phyloP scores from a whole-genome alignment of 2,888 invertebrate species.

The Serripes groenlandicus region DNA sequence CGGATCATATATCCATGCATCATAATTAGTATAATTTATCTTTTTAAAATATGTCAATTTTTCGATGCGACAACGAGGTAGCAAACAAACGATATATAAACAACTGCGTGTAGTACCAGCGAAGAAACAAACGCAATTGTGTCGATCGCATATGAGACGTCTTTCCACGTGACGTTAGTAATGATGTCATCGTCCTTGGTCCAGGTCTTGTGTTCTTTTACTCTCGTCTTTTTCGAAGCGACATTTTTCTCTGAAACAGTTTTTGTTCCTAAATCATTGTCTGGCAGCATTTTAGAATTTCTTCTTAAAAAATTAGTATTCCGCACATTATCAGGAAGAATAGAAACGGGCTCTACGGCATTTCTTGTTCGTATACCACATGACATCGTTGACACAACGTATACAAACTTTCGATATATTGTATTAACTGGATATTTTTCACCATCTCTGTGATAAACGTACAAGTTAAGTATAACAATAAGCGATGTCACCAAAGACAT shows the following conservation, averaged over 20 bases:
- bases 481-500: not conserved
- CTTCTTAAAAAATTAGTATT: not conserved
- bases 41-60: too few relatives aligned
- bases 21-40: too few relatives aligned
- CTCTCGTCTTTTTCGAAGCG: not conserved
- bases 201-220: not conserved
- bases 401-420: not conserved
- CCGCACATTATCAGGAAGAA: too few relatives aligned
- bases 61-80: not conserved
- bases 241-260: too few relatives aligned
- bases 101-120: not conserved
- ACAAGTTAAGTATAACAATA: slow-evolving; percentile 15
- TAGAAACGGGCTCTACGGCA: too few relatives aligned
- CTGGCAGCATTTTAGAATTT: not conserved
- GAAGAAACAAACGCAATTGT: slow-evolving; percentile 10
- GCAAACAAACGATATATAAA: not conserved
- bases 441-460: slow-evolving; percentile 9
- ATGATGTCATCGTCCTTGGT: too few relatives aligned
- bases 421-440: not conserved
- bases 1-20: too few relatives aligned
- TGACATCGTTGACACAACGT: too few relatives aligned
- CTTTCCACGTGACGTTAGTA: slow-evolving; percentile 38
- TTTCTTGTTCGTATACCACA: too few relatives aligned
- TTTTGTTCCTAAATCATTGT: not conserved
- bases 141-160: slow-evolving; percentile 28